phyloP scores from a whole-genome alignment of 2,113 vertebrate species.

The Onychostruthus taczanowskii region DNA sequence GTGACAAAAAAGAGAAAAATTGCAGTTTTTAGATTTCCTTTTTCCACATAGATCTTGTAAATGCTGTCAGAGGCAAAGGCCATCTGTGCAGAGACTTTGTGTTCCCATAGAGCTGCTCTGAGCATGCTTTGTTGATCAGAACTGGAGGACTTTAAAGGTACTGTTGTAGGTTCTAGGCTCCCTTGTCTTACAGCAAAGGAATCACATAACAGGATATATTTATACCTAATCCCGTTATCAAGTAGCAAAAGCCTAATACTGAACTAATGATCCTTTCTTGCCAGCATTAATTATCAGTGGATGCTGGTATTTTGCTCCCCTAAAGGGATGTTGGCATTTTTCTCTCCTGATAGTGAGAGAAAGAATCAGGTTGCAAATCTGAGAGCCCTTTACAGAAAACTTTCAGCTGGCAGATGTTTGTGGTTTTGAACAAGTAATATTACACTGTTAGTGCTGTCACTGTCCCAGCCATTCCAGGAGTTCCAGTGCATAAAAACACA shows the following conservation, averaged over 20 bases:
- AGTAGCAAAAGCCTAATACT: background rate
- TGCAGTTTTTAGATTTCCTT: background rate
- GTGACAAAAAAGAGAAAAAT: background rate
- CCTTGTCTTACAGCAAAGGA: background rate
- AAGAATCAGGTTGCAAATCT: background rate
- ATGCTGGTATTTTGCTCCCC: background rate
- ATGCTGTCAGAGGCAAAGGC: background rate
- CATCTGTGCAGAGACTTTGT: background rate
- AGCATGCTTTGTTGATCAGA: background rate
- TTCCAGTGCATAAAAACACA: background rate
- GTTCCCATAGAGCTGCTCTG: background rate
- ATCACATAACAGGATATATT: background rate
- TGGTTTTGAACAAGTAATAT: background rate
- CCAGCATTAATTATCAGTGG: background rate
- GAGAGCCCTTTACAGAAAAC: background rate
- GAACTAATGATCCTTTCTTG: background rate
- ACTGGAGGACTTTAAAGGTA: background rate
- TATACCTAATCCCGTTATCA: background rate
- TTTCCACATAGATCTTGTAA: background rate
- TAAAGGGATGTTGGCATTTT: background rate
- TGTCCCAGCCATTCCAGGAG: background rate
- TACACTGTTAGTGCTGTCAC: background rate
- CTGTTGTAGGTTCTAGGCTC: background rate
- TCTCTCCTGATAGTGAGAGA: background rate
- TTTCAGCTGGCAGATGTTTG: background rate